Base-by-base conservation (phyloP, 2,113 vertebrate genomes). In the Struthidea cinerea region DNA sequence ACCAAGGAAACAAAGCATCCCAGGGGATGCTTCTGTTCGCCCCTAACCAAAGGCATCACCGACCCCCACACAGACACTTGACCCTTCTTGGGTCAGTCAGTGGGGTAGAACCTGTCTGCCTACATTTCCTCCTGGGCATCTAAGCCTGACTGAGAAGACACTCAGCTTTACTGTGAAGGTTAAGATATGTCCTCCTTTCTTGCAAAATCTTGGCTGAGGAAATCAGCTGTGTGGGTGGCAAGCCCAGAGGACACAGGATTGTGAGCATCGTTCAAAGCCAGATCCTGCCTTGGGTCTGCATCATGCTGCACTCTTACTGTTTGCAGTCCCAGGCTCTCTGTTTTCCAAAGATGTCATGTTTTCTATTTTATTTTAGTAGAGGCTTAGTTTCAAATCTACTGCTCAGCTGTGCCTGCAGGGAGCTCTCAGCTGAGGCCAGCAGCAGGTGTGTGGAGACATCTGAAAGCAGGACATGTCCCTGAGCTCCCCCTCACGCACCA, bases 281-380 rank as follows among this genome's bases (percentile, higher is more conserved):
- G 60, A 81, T 47, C 17, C 35, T 56, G 47, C 76, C 79, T 17
- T 35, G 35, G 47, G 30, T 63, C 60, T 89, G n/a, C 70, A 52
- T 52, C 27, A 2, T 16, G 4, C 11, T 0, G 0, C 23, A 10
- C 17, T 50, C 52, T 77, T 44, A 71, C 74, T 1, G 0, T 27
- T 28, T 63, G 89, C 16, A 23, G 47, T 76, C 20, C 21, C 0
- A 0, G 24, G 33, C 10, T 71, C 39, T 49, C 24, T 67, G 16
- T 52, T 78, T 76, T 75, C 49, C 50, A 64, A 44, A 77, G 52
- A 57, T 68, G n/a, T 5, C 60, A 61, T 5, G 4, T 10, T 70
- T 84, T 21, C 18, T 60, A 10, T 92, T 84, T 74, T 53, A 69
- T 84, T 90, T 81, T 74, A 85, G 73, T 65, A 60, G 27, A 89